Evolutionary conservation across 2,888 invertebrate genomes (phyloP), one percentile per base, ranked within the genome.

Genomic region (Ormyrus nitidulus): DNA sequence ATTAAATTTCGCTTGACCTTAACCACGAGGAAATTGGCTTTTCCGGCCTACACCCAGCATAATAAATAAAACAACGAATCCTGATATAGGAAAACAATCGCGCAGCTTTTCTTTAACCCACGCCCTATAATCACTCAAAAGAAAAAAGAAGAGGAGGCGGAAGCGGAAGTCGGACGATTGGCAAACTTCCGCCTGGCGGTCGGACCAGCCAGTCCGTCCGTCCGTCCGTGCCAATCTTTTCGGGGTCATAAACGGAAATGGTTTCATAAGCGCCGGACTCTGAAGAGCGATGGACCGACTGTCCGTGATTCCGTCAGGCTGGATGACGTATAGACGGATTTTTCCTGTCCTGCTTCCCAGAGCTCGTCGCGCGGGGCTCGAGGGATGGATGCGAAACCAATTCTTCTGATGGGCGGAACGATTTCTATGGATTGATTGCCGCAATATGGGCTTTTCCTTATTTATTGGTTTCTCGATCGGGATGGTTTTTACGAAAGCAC

Each of bases 1-100:
- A 73, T 73, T 48, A 73, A 64, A 73, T 73, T 44, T 64, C 64
- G 48, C 73, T 64, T 59, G 61, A 61, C 61, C 64, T 64, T 56
- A 34, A 11, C 61, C 46, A 13, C n/a, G 11, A 10, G 54, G 48
- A 54, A 73, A 64, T 73, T 54, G 71, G n/a, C 59, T 71, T 64
- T 73, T 73, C n/a, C 54, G 54, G 53, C 54, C 48, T 11, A 64
- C 46, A 34, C 34, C 34, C 34, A 0, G 46, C 62, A 13, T 71
- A 71, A 13, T 71, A 71, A 71, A 71, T 71, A 61, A 71, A 71
- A 61, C 71, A 51, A 34, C 51, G 44, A 61, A 0, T 9, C n/a
- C 51, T 9, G 13, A 49, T 11, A 34, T 49, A 44, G 49, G 62
- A 72, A 72, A 72, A 72, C 72, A 61, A 72, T 72, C 53, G 62